Evolutionary conservation across 2,113 vertebrate genomes (phyloP).

Genomic region (Helogale parvula): DNA sequence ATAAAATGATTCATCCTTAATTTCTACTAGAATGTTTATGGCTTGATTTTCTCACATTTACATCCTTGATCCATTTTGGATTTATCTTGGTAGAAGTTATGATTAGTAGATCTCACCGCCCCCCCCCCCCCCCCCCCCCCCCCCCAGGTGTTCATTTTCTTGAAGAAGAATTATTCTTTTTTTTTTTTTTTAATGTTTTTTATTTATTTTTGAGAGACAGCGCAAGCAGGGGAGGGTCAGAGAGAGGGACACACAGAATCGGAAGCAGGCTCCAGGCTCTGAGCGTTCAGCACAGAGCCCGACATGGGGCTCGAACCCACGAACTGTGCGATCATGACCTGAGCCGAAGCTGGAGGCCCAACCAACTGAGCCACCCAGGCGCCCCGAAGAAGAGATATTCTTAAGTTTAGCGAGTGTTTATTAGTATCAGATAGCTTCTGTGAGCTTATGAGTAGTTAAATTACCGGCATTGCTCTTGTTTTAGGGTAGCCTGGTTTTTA

Average conservation of each 20-base stretch:
- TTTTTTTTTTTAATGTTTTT: no score
- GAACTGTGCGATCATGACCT: no score
- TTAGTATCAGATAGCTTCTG: not conserved
- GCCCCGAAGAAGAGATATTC: not conserved
- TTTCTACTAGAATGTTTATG: not conserved
- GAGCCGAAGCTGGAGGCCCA: no score
- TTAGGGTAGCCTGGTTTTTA: not conserved
- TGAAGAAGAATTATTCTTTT: not conserved
- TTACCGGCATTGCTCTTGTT: not conserved
- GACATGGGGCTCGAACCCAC: no score
- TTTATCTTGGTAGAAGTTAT: not conserved
- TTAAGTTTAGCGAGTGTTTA: not conserved
- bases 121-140: not conserved
- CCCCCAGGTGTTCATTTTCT: not conserved
- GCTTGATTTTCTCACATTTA: constrained; percentile 20
- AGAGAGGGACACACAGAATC: no score
- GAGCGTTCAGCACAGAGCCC: no score
- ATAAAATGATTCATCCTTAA: not conserved
- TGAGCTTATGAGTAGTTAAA: not conserved
- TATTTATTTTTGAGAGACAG: no score
- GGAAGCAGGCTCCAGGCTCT: no score
- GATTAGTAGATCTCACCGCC: not conserved
- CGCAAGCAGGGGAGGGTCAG: no score
- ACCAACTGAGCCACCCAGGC: no score
- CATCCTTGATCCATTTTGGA: not conserved